Conservation (phyloP, 2,797 vertebrate genomes). For the Arrhamphus sclerolepis region DNA sequence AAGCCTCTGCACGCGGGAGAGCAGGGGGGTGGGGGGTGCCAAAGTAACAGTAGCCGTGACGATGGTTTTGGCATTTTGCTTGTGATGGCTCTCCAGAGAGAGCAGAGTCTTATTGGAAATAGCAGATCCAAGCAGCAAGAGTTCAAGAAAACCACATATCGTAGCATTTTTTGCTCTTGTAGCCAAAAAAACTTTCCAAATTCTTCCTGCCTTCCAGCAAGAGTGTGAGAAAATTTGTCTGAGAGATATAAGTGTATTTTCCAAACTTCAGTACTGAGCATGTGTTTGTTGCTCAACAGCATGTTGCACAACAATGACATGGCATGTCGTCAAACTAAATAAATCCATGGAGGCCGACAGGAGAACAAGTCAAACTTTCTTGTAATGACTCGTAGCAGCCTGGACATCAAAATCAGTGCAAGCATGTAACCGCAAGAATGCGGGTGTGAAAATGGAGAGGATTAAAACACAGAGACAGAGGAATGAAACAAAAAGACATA, state of each 20-base stretch:
- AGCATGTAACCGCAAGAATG: conserved; percentile 1
- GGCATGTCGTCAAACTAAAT: conserved; percentile 66
- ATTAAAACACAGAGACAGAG: conserved; percentile 14
- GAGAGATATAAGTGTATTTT: conserved; percentile 42
- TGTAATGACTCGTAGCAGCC: conserved; percentile 32
- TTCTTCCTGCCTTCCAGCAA: conserved; percentile 19
- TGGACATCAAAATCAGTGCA: conserved; percentile 10
- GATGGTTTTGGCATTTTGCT: too few species aligned
- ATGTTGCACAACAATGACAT: conserved; percentile 70
- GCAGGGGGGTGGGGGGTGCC: conserved; percentile 19
- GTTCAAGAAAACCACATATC: background rate
- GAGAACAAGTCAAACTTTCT: conserved; percentile 31
- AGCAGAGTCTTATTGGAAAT: background rate
- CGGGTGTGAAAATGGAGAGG: background rate
- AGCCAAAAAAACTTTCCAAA: conserved; percentile 14
- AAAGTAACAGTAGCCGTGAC: conserved; percentile 49
- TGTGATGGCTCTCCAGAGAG: background rate
- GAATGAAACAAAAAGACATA: background rate
- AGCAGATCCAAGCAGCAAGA: background rate
- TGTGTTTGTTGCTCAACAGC: conserved; percentile 73
- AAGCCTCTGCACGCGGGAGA: conserved; percentile 15
- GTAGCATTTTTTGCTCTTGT: background rate
- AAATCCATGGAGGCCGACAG: conserved; percentile 27
- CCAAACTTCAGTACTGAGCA: conserved; percentile 64
- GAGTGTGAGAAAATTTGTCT: conserved; percentile 58